Percentiles rank a stretch among this genome's conserved stretches.
phyloP scores from a whole-genome alignment of 2,888 invertebrate genomes.

The Aplocera efformata region DNA sequence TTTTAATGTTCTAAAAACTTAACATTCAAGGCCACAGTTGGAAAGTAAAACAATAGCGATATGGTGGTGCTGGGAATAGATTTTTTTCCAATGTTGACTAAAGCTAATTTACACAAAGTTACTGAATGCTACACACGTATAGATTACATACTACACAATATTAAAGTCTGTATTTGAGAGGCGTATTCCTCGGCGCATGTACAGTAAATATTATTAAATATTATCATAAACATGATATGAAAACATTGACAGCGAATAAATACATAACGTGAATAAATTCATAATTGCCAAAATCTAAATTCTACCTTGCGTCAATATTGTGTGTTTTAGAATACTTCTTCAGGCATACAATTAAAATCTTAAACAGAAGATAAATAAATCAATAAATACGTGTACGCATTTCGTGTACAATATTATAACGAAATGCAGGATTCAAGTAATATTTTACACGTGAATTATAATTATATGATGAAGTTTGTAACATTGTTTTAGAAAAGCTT shows the following conservation, averaged over 20 bases:
- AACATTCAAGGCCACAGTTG: conserved; percentile 20
- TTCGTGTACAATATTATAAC: too few relatives aligned
- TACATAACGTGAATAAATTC: conserved; percentile 5
- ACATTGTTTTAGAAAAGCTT: conserved; percentile 2
- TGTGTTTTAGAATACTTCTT: neutral
- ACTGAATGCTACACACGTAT: too few relatives aligned
- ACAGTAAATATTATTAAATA: too few relatives aligned
- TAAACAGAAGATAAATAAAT: too few relatives aligned
- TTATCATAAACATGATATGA: conserved; percentile 5
- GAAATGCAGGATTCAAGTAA: too few relatives aligned
- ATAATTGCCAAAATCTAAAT: conserved; percentile 1
- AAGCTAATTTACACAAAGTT: too few relatives aligned
- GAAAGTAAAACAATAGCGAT: neutral
- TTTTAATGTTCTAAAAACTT: conserved; percentile 19
- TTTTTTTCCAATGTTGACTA: neutral
- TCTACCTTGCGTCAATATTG: conserved; percentile 1
- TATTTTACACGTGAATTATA: too few relatives aligned
- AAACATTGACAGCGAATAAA: conserved; percentile 6
- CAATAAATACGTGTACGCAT: too few relatives aligned
- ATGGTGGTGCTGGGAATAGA: neutral
- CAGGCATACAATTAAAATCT: neutral
- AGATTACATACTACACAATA: too few relatives aligned
- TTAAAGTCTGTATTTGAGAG: too few relatives aligned
- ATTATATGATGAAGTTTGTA: too few relatives aligned
- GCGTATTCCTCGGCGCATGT: too few relatives aligned